A percentile compares a stretch with the other conserved stretches of the same genome.
Conservation (phyloP, 2,113 vertebrate species). For the Melanerpes aurifrons region DNA sequence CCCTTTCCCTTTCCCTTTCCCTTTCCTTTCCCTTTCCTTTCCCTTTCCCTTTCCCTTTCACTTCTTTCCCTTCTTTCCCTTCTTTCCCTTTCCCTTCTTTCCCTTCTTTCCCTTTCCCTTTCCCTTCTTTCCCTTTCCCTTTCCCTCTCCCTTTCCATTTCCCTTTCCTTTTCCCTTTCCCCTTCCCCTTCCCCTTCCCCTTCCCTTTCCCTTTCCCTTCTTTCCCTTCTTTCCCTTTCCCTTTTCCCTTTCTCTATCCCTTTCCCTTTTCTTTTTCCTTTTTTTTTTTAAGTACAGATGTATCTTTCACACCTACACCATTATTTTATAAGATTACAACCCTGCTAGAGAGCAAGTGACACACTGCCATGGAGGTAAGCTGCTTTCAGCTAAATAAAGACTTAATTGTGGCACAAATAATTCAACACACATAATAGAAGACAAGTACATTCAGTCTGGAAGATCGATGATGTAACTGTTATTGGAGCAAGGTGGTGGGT, state of each 20-base stretch:
- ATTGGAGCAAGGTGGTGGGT: slow-evolving; percentile 16
- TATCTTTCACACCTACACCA: neutral
- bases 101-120: no score
- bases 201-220: no score
- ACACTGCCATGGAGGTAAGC: neutral
- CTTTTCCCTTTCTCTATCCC: no score
- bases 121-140: no score
- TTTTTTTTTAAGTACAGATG: neutral
- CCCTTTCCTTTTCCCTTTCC: no score
- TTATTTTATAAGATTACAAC: slow-evolving; percentile 5
- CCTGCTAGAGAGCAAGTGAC: slow-evolving; percentile 31
- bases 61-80: no score
- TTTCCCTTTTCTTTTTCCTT: neutral
- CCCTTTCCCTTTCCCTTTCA: no score
- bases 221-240: neutral
- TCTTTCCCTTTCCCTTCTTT: no score
- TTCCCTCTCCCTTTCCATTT: no score
- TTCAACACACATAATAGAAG: slow-evolving; percentile 11
- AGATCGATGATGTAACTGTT: slow-evolving; percentile 16
- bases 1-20: no score
- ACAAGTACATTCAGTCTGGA: neutral
- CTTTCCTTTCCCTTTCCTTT: no score
- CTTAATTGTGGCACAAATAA: slow-evolving; percentile 25
- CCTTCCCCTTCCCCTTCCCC: no score
- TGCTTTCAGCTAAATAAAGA: slow-evolving; percentile 50